A percentile compares a stretch with the other conserved stretches of the same genome.
Conservation (phyloP, 2,797 vertebrate species). For the Xerus rutilus region DNA sequence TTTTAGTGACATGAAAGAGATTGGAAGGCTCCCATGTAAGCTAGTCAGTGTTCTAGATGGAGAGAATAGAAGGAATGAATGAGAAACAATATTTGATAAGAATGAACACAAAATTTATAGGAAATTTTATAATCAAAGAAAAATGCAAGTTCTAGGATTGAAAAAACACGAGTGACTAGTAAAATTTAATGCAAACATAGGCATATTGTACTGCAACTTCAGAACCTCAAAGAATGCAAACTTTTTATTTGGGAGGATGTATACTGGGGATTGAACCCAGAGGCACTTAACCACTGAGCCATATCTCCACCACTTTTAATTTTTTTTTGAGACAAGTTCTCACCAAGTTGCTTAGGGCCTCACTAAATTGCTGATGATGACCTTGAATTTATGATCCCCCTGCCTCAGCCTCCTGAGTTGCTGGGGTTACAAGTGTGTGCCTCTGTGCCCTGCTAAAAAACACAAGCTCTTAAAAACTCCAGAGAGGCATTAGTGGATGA, state of each 20-base stretch:
- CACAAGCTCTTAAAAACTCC: not conserved
- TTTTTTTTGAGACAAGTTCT: too few species aligned
- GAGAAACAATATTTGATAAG: not conserved
- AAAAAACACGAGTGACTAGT: not conserved
- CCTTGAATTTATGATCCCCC: not conserved
- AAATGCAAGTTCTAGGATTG: not conserved
- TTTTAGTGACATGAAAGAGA: not conserved
- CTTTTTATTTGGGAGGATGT: not conserved
- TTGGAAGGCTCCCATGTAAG: not conserved
- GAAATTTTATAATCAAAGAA: not conserved
- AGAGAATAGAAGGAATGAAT: not conserved
- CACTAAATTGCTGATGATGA: too few species aligned
- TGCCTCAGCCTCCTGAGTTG: not conserved
- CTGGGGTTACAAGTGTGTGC: not conserved
- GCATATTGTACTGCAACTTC: not conserved
- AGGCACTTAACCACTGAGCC: too few species aligned
- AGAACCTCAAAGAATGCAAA: not conserved
- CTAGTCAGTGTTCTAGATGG: not conserved
- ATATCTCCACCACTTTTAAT: too few species aligned
- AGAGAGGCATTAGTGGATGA: too few species aligned
- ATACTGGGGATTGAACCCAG: too few species aligned
- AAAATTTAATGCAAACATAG: not conserved
- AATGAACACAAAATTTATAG: not conserved
- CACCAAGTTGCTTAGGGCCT: too few species aligned
- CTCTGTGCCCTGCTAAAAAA: too few species aligned